phyloP scores from a whole-genome alignment of 2,113 vertebrate species.

The Ceratotherium simum region DNA sequence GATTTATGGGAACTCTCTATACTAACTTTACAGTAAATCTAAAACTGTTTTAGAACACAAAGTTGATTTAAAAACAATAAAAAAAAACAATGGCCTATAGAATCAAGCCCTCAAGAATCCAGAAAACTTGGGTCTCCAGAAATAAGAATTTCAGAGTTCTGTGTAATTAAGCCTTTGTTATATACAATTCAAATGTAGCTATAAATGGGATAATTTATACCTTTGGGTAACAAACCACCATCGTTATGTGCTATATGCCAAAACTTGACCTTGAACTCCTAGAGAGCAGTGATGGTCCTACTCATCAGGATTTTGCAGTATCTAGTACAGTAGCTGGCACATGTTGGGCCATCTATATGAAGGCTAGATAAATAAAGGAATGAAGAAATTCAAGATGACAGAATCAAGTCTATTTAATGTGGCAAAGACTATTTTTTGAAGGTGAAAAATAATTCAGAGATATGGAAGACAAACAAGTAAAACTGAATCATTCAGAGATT shows the following conservation, averaged over 20 bases:
- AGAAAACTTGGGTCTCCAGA: neutral
- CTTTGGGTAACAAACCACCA: neutral
- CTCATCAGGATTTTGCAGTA: neutral
- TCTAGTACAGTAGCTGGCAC: neutral
- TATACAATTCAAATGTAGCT: neutral
- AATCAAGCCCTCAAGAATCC: neutral
- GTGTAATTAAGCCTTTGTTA: neutral
- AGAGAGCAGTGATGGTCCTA: neutral
- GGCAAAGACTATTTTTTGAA: neutral
- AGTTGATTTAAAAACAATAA: neutral
- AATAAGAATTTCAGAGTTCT: neutral
- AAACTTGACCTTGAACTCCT: neutral
- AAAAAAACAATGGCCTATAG: neutral
- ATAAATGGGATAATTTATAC: neutral
- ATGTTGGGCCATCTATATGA: neutral
- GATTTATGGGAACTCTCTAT: neutral
- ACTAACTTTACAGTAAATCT: neutral
- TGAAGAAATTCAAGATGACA: constrained; percentile 14
- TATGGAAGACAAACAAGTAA: neutral
- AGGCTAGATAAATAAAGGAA: neutral
- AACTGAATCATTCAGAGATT: neutral
- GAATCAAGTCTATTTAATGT: neutral
- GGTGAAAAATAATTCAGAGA: constrained; percentile 9
- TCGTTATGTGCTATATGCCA: neutral
- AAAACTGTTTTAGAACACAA: neutral